Percentiles rank a stretch among this genome's conserved stretches.
Conservation (phyloP, 2,888 invertebrate species). For the Bembecia ichneumoniformis region DNA sequence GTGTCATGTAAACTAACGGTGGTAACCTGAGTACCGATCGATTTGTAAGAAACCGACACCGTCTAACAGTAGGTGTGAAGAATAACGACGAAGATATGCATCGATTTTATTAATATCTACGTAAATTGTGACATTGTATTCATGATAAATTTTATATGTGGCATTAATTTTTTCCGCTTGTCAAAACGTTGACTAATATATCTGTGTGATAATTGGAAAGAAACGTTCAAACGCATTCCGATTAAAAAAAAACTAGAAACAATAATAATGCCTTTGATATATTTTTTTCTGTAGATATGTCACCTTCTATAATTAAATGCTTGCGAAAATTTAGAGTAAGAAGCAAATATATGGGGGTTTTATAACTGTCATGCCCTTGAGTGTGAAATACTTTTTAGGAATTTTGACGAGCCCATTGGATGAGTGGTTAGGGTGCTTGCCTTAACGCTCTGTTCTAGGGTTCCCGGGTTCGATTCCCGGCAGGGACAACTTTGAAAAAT, state of each 20-base stretch:
- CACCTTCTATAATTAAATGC: no score
- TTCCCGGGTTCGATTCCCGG: no score
- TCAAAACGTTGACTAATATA: conserved; percentile 4
- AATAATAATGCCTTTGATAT: neutral
- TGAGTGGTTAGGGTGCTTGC: no score
- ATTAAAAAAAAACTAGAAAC: neutral
- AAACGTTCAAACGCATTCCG: neutral
- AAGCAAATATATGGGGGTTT: no score
- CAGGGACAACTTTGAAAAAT: no score
- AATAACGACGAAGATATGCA: conserved; percentile 12
- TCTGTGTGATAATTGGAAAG: neutral
- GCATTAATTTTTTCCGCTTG: conserved; percentile 4
- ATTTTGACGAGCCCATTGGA: no score
- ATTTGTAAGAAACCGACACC: conserved; percentile 23
- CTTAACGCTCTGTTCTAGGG: no score
- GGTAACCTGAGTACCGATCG: conserved; percentile 17
- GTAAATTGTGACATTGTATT: conserved; percentile 7
- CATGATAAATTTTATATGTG: conserved; percentile 4
- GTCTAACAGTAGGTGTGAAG: conserved; percentile 28
- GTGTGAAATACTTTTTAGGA: no score
- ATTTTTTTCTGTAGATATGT: no score
- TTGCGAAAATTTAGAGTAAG: no score
- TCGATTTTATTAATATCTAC: conserved; percentile 4
- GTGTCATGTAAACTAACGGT: conserved; percentile 27
- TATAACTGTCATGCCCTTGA: no score